A percentile compares a stretch with the other conserved stretches of the same genome.
These are phyloP conservation scores for Dinothrombium tinctorium DNA, from an alignment of 1,140 invertebrate species.

Conservation along the genomic window DNA sequence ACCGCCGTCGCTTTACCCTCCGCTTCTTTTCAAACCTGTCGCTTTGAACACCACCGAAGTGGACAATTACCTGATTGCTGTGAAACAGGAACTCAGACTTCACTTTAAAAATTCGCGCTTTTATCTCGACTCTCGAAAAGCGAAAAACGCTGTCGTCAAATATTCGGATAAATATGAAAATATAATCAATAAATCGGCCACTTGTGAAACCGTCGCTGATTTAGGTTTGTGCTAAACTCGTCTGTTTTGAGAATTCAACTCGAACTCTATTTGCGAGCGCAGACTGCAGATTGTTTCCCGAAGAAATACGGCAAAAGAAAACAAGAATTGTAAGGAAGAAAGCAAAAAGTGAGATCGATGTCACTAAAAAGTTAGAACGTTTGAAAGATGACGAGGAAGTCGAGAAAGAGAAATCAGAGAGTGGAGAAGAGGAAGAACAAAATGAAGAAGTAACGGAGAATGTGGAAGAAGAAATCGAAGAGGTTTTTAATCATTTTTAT, in stretches of 20 bases:
- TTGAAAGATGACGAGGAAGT: too few relatives aligned
- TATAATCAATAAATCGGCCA: conserved; percentile 30
- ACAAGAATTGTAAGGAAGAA: conserved; percentile 16
- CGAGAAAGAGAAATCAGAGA: conserved; percentile 1
- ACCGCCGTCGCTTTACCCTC: conserved; percentile 40
- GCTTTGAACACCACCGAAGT: conserved; percentile 23
- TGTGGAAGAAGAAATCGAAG: too few relatives aligned
- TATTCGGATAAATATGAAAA: conserved; percentile 37
- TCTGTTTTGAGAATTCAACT: background rate
- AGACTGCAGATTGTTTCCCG: conserved; percentile 13
- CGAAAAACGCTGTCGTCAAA: conserved; percentile 34
- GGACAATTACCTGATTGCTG: conserved; percentile 28
- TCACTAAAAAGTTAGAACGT: too few relatives aligned
- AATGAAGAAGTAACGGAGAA: conserved; percentile 33
- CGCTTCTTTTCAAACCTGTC: conserved; percentile 25
- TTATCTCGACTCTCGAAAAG: conserved; percentile 23
- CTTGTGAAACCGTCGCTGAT: conserved; percentile 12
- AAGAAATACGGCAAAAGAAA: conserved; percentile 19
- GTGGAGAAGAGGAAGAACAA: conserved; percentile 20
- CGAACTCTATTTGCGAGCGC: background rate
- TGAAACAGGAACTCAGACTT: conserved; percentile 33
- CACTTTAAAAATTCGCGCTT: conserved; percentile 29
- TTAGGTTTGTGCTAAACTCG: conserved; percentile 1
- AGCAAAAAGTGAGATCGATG: conserved; percentile 3
- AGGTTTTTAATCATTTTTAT: too few relatives aligned